These are phyloP conservation scores for Mythimna albipuncta DNA, from an alignment of 2,888 invertebrate species.

Conservation along the genomic window DNA sequence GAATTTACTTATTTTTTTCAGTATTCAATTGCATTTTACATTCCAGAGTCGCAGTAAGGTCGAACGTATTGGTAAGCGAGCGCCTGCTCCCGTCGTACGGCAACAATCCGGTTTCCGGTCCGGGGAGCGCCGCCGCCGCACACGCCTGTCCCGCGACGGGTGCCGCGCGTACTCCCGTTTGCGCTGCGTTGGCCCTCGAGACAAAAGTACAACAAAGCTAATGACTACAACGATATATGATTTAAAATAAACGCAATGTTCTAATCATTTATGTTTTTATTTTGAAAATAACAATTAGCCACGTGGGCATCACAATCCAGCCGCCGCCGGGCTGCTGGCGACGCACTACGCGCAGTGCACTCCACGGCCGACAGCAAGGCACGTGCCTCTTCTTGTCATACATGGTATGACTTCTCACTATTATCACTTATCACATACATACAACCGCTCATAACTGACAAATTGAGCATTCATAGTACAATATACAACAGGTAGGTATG, in stretches of 20 bases:
- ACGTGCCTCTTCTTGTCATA: constrained; percentile 6
- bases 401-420: constrained; percentile 16
- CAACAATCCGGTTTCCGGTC: too few relatives aligned
- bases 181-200: too few relatives aligned
- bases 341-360: background rate
- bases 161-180: too few relatives aligned
- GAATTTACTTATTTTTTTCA: too few relatives aligned
- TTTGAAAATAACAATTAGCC: constrained; percentile 35
- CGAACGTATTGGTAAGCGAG: too few relatives aligned
- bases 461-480: constrained; percentile 19
- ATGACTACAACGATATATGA: too few relatives aligned
- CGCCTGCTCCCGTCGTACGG: too few relatives aligned
- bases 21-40: too few relatives aligned
- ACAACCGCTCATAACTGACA: constrained; percentile 8
- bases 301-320: constrained; percentile 13
- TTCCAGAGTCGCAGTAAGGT: too few relatives aligned
- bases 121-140: too few relatives aligned
- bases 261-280: constrained; percentile 7
- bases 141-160: too few relatives aligned
- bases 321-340: background rate
- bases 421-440: background rate
- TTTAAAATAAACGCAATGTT: constrained; percentile 13
- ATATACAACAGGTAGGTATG: constrained; percentile 12
- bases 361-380: constrained; percentile 11
- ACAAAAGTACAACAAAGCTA: too few relatives aligned